Conservation (phyloP, 2,888 invertebrate genomes). For the Ennomos quercinarius region DNA sequence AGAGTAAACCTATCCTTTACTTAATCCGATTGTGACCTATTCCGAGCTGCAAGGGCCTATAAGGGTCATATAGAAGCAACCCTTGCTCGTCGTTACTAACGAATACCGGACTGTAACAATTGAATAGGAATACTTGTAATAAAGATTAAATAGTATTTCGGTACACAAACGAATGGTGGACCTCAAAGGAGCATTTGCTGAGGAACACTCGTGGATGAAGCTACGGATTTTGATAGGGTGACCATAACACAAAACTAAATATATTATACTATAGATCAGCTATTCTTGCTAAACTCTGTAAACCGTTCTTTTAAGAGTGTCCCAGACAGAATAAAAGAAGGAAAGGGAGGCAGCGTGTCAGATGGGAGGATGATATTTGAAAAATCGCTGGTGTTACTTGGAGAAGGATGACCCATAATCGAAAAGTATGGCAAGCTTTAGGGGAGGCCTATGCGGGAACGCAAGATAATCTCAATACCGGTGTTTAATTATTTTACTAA, state of each 20-base stretch:
- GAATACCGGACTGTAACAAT: constrained; percentile 60
- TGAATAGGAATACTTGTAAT: constrained; percentile 55
- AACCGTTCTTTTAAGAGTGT: no score
- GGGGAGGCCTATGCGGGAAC: no score
- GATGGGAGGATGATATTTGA: no score
- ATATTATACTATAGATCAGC: no score
- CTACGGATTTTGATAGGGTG: constrained; percentile 61
- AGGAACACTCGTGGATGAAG: constrained; percentile 48
- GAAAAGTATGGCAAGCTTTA: no score
- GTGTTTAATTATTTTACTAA: no score
- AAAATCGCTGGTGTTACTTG: no score
- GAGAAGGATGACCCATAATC: no score
- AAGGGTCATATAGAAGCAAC: constrained; percentile 21
- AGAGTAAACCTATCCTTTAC: constrained; percentile 31
- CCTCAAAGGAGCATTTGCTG: constrained; percentile 72
- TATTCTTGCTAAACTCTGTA: no score
- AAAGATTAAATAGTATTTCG: constrained; percentile 72
- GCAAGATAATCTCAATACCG: no score
- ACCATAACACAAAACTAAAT: constrained; percentile 26
- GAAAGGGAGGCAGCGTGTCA: no score
- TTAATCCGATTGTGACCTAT: constrained; percentile 24
- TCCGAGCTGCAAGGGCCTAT: constrained; percentile 24
- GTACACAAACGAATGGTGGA: constrained; percentile 53
- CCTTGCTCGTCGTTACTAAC: constrained; percentile 40
- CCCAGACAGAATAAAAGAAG: no score